phyloP scores from a whole-genome alignment of 2,888 invertebrate genomes.

The Hipparchia sbordonii region DNA sequence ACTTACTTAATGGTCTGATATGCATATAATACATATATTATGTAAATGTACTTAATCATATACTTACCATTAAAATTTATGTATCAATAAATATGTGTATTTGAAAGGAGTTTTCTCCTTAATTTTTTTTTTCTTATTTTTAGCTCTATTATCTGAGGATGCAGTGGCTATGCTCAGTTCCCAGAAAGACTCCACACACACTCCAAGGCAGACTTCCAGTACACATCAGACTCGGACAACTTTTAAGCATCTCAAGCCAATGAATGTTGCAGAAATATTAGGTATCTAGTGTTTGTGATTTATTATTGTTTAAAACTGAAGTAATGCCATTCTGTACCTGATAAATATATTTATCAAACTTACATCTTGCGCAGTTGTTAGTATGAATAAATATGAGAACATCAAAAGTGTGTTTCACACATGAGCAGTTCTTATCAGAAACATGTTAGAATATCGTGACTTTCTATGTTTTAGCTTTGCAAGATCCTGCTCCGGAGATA shows the following conservation, averaged over 20 bases:
- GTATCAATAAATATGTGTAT: no score
- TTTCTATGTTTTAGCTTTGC: conserved; percentile 54
- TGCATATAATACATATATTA: no score
- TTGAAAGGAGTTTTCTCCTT: neutral
- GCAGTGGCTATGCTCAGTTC: conserved; percentile 53
- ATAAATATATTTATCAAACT: no score
- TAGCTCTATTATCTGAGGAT: conserved; percentile 62
- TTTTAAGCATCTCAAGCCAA: conserved; percentile 58
- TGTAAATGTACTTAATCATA: no score
- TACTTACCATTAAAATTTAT: no score
- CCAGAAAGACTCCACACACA: conserved; percentile 46
- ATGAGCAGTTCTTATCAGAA: neutral
- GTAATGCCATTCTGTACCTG: no score
- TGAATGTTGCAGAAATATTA: conserved; percentile 67
- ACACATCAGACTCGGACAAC: conserved; percentile 52
- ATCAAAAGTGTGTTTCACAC: neutral
- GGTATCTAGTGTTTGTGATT: neutral
- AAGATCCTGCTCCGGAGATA: conserved; percentile 49
- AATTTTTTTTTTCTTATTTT: conserved; percentile 19
- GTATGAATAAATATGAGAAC: no score
- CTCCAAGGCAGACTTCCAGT: conserved; percentile 46
- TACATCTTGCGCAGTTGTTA: no score
- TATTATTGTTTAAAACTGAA: no score
- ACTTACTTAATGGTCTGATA: no score
- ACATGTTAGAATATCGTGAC: neutral